A percentile compares a stretch with the other conserved stretches of the same genome.
These are phyloP conservation scores for Myotis findleyi DNA, from an alignment of 2,797 vertebrate genomes.

Conservation along the genomic window DNA sequence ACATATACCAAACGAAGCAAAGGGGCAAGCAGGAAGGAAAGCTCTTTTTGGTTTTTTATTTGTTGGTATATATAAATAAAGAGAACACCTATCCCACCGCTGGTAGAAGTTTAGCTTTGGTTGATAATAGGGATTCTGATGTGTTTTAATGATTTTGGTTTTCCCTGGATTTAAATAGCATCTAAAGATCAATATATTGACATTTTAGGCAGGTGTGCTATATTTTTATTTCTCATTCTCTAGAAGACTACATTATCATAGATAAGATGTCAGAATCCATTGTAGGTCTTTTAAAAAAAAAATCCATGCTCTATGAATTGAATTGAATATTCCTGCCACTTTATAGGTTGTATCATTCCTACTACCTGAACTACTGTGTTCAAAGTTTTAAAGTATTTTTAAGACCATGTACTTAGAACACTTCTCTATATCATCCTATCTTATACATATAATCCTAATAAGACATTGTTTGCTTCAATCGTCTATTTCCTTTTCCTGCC, in stretches of 20 bases:
- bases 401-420: constrained; percentile 42
- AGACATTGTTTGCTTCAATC: constrained; percentile 36
- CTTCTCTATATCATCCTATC: constrained; percentile 54
- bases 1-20: background rate
- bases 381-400: constrained; percentile 66
- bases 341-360: constrained; percentile 43
- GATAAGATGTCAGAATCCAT: background rate
- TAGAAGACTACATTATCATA: constrained; percentile 39
- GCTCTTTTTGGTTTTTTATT: constrained; percentile 24
- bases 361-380: constrained; percentile 46
- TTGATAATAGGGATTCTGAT: constrained; percentile 44
- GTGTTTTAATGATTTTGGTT: constrained; percentile 50
- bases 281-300: constrained; percentile 42
- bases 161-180: constrained; percentile 33
- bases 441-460: constrained; percentile 25
- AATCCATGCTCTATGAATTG: constrained; percentile 28
- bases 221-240: constrained; percentile 46
- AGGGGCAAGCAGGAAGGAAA: constrained; percentile 29
- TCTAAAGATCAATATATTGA: background rate
- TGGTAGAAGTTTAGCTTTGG: constrained; percentile 49
- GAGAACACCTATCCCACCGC: background rate
- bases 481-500: constrained; percentile 22
- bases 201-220: background rate
- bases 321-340: constrained; percentile 30
- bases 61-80: constrained; percentile 30